Evolutionary conservation across 2,797 vertebrate genomes (phyloP).

Genomic region (Pelodytes ibericus): DNA sequence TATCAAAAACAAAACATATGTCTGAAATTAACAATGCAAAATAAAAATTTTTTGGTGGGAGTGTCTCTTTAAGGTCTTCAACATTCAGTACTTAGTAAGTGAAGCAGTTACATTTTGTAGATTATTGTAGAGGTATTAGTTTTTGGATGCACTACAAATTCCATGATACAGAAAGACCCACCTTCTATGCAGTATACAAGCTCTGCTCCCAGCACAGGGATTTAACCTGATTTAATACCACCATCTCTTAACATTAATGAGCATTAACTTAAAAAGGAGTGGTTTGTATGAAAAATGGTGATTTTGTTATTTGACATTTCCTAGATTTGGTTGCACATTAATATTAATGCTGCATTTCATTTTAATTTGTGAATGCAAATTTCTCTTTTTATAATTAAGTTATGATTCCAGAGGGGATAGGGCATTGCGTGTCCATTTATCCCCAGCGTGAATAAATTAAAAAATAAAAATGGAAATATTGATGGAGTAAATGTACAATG

Average conservation of each 20-base stretch:
- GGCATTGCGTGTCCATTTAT: constrained; percentile 10
- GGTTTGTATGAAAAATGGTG: constrained; percentile 27
- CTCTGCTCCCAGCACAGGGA: too few species aligned
- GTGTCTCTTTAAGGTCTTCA: too few species aligned
- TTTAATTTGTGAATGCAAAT: constrained; percentile 52
- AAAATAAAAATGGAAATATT: neutral
- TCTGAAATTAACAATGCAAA: too few species aligned
- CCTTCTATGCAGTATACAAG: too few species aligned
- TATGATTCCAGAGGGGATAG: constrained; percentile 35
- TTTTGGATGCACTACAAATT: too few species aligned
- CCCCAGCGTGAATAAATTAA: constrained; percentile 19
- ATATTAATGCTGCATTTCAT: constrained; percentile 47
- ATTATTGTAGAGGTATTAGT: too few species aligned
- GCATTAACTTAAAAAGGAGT: neutral
- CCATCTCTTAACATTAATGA: constrained; percentile 15
- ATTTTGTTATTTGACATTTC: constrained; percentile 46
- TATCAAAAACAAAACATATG: too few species aligned
- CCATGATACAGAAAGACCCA: too few species aligned
- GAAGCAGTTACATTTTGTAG: too few species aligned
- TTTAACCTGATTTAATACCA: constrained; percentile 1
- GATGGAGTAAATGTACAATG: neutral
- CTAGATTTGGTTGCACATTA: constrained; percentile 36
- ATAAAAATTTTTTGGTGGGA: too few species aligned
- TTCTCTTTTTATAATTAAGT: constrained; percentile 45
- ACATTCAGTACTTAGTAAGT: too few species aligned